Base-by-base conservation (phyloP, 1,140 invertebrate species). In the Caenorhabditis brenneri region DNA sequence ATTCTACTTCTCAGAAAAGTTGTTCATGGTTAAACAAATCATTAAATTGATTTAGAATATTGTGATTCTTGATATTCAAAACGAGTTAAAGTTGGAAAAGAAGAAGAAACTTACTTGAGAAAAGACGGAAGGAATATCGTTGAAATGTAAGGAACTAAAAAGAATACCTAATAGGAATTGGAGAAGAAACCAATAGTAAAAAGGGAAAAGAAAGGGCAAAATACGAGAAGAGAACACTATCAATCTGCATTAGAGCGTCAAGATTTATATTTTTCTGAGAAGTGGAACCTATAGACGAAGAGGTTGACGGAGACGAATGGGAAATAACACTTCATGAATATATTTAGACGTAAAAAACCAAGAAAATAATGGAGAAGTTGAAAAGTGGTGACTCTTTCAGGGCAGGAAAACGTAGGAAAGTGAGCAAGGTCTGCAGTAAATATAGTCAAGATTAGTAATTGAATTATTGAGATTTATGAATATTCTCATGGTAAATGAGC, bases 311-410 rank as follows among this genome's bases (percentile, higher is more conserved):
- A 33, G 58, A 24, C 19, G 31, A 65, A 29, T 27, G 24, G 29
- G 33, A 74, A 74, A 74, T 36, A n/a, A 74, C 65, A 74, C 65
- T 74, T 74, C 65, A 74, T 74, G 65, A 74, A 74, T 74, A 74
- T 74, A 74, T 74, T 74, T 74, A 42, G 65, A 12, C 22, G n/a
- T 19, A 10, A 36, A 33, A 74, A 42, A 42, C 33, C 15, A 12
- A 36, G 36, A 42, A 74, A 74, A 74, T 74, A 74, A 42, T 74
- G 16, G 33, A 15, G 24, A 55, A 55, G n/a, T n/a, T n/a, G n/a
- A n/a, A n/a, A n/a, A n/a, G n/a, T n/a, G n/a, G n/a, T n/a, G n/a
- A n/a, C n/a, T n/a, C n/a, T n/a, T n/a, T n/a, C n/a, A n/a, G n/a
- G n/a, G n/a, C n/a, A n/a, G n/a, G n/a, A n/a, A n/a, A n/a, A n/a